Evolutionary conservation across 2,113 vertebrate species (phyloP).

Genomic region (Mola mola): DNA sequence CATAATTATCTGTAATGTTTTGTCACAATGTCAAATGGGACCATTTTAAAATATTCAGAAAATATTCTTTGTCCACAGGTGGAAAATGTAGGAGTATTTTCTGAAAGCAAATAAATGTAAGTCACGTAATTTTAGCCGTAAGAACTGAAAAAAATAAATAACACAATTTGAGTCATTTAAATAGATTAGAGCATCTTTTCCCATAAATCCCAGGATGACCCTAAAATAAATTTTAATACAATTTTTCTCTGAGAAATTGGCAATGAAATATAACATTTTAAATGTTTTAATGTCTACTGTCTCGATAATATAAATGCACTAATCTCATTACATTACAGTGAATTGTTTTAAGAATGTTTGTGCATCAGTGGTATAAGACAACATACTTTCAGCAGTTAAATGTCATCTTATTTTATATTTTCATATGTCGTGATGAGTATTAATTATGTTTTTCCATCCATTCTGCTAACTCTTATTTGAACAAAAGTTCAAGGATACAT

Average conservation of each 20-base stretch:
- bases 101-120: background rate
- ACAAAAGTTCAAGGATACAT: no score
- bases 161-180: background rate
- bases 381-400: background rate
- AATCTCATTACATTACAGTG: background rate
- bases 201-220: background rate
- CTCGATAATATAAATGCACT: conserved; percentile 8
- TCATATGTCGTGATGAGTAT: no score
- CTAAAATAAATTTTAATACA: background rate
- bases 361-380: background rate
- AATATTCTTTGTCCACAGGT: conserved; percentile 3
- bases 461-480: no score
- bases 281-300: background rate
- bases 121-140: background rate
- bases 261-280: background rate
- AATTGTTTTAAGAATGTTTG: conserved; percentile 5
- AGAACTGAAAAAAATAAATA: background rate
- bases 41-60: conserved; percentile 37
- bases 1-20: conserved; percentile 11
- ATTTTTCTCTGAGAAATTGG: background rate
- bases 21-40: conserved; percentile 4
- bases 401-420: background rate
- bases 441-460: background rate
- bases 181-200: background rate
- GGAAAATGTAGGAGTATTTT: conserved; percentile 17